Percentiles rank a stretch among this genome's conserved stretches.
Evolutionary conservation across 2,797 vertebrate species (phyloP).

Genomic region (Acrocephalus scirpaceus): DNA sequence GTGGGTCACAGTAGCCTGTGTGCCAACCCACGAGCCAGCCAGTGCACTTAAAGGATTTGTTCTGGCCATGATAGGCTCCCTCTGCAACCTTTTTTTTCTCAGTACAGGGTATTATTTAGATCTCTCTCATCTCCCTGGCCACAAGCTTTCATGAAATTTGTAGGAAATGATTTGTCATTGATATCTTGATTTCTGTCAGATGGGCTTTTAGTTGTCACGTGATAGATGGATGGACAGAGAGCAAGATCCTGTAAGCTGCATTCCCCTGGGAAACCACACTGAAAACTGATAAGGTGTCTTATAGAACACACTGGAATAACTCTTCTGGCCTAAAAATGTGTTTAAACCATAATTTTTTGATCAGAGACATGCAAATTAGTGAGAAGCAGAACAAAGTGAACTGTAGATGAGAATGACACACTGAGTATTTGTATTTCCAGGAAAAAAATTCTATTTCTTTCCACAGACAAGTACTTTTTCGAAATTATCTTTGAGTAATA

Average conservation of each 20-base stretch:
- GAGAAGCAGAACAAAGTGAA: neutral
- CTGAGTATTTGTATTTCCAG: neutral
- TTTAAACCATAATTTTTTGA: neutral
- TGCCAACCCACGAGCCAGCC: rapidly evolving
- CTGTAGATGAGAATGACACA: neutral
- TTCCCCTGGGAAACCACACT: neutral
- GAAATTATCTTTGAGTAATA: neutral
- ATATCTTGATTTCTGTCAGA: neutral
- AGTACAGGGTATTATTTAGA: neutral
- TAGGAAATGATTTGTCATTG: neutral
- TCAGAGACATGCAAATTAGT: neutral
- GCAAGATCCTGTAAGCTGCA: neutral
- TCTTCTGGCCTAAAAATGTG: neutral
- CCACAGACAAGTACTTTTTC: neutral
- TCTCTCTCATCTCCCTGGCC: neutral
- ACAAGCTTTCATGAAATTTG: neutral
- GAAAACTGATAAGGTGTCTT: neutral
- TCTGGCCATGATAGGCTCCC: neutral
- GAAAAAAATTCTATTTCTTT: neutral
- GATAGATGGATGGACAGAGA: neutral
- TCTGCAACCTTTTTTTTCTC: neutral
- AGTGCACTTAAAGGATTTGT: rapidly evolving
- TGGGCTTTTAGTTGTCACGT: rapidly evolving
- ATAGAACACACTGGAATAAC: neutral
- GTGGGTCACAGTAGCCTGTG: rapidly evolving